Conservation (phyloP, 2,113 vertebrate species). For the Nyctibius bracteatus region DNA sequence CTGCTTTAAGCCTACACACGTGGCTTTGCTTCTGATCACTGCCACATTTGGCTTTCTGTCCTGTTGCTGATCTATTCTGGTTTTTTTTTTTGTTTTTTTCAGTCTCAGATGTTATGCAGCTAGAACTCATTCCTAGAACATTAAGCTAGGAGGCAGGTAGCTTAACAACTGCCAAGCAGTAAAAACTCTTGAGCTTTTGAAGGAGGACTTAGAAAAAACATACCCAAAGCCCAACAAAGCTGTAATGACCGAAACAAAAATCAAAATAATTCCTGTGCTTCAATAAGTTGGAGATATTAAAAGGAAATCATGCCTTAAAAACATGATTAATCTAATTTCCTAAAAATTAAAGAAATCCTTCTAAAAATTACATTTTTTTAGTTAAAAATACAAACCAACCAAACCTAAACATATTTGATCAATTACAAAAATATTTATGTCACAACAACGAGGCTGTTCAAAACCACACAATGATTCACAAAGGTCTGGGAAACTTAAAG, state of each 20-base stretch:
- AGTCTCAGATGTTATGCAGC: not conserved
- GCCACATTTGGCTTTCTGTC: not conserved
- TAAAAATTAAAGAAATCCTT: slow-evolving; percentile 37
- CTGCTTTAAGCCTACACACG: not conserved
- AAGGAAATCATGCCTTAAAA: slow-evolving; percentile 18
- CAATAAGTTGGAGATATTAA: slow-evolving; percentile 20
- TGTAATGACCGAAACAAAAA: not conserved
- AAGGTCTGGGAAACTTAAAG: slow-evolving; percentile 57
- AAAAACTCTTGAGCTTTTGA: not conserved
- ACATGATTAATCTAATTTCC: slow-evolving; percentile 57
- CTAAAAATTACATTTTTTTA: not conserved
- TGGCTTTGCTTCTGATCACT: not conserved
- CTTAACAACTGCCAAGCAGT: not conserved
- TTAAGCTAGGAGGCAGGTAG: slow-evolving; percentile 1
- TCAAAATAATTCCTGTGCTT: not conserved
- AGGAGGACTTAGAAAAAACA: not conserved
- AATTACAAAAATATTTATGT: slow-evolving; percentile 57
- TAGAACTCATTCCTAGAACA: not conserved
- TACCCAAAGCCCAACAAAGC: not conserved
- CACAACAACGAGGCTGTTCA: slow-evolving; percentile 49
- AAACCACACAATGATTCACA: slow-evolving; percentile 67
- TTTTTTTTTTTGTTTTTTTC: not conserved
- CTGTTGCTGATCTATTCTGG: not conserved
- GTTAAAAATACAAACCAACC: slow-evolving; percentile 43
- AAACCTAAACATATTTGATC: slow-evolving; percentile 53